phyloP scores from a whole-genome alignment of 2,797 vertebrate genomes.

The Enteromius viviparus region DNA sequence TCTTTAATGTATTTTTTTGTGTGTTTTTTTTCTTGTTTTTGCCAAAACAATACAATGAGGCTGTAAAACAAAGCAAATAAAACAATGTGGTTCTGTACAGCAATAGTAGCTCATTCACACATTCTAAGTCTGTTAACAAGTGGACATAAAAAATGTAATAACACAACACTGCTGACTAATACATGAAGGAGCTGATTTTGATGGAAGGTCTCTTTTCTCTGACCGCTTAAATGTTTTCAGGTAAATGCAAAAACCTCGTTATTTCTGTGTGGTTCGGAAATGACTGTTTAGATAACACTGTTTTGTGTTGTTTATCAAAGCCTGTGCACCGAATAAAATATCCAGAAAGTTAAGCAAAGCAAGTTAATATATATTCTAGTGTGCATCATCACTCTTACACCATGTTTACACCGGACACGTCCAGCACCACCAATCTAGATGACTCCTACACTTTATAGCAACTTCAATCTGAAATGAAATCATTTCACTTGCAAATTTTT shows the following conservation, averaged over 20 bases:
- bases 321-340: slow-evolving; percentile 42
- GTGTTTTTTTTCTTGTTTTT: slow-evolving; percentile 57
- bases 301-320: slow-evolving; percentile 18
- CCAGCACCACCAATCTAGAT: not conserved
- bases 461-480: not conserved
- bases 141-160: slow-evolving; percentile 64
- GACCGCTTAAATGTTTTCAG: slow-evolving; percentile 44
- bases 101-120: slow-evolving; percentile 76
- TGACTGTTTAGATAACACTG: slow-evolving; percentile 14
- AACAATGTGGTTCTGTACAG: slow-evolving; percentile 85
- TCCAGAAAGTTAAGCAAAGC: slow-evolving; percentile 51
- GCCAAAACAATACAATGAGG: slow-evolving; percentile 90
- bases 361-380: slow-evolving; percentile 37
- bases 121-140: slow-evolving; percentile 76
- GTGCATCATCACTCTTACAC: slow-evolving; percentile 27
- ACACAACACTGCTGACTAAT: slow-evolving; percentile 76
- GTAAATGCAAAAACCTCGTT: slow-evolving; percentile 54
- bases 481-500: not conserved
- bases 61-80: slow-evolving; percentile 90
- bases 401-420: slow-evolving; percentile 16
- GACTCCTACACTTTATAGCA: not conserved
- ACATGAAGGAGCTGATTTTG: slow-evolving; percentile 72
- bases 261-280: slow-evolving; percentile 46
- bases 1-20: slow-evolving; percentile 71
- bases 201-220: slow-evolving; percentile 56